These are phyloP conservation scores for Rhynchophorus ferrugineus DNA, from an alignment of 1,140 invertebrate species.

Conservation along the genomic window DNA sequence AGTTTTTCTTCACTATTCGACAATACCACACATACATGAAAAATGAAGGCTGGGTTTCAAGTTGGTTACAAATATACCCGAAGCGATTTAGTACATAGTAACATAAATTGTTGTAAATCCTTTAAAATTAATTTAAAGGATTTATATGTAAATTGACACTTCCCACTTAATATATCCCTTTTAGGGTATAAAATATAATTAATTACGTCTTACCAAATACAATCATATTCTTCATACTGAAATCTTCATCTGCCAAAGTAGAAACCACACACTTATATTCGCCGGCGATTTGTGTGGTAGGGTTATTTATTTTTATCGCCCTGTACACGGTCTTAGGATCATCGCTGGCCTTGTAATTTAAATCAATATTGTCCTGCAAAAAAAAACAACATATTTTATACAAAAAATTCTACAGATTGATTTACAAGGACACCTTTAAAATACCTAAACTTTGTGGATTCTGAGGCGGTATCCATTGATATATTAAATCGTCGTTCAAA, in stretches of 20 bases:
- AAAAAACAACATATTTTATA: constrained; percentile 11
- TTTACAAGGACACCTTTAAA: constrained; percentile 22
- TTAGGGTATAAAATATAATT: too few species aligned
- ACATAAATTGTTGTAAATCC: too few species aligned
- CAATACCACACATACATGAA: too few species aligned
- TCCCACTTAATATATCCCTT: too few species aligned
- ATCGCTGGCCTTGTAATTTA: constrained; percentile 50
- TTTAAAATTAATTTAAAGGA: too few species aligned
- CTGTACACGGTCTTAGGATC: constrained; percentile 55
- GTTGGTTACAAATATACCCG: too few species aligned
- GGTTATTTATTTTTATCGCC: constrained; percentile 57
- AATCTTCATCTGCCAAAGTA: constrained; percentile 53
- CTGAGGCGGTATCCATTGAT: constrained; percentile 59
- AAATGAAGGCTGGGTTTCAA: too few species aligned
- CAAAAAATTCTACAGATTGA: not conserved
- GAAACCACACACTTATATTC: constrained; percentile 60
- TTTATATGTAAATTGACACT: too few species aligned
- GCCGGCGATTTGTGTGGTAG: constrained; percentile 57
- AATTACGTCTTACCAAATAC: constrained; percentile 59
- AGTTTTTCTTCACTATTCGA: too few species aligned
- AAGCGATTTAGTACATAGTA: too few species aligned
- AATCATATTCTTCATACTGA: constrained; percentile 51
- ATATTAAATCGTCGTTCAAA: constrained; percentile 53
- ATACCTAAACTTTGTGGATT: constrained; percentile 45
- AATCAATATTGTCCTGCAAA: constrained; percentile 50